Evolutionary conservation across 2,113 vertebrate species (phyloP), one percentile per base, ranked within the genome.

Genomic region (Echinops telfairi): DNA sequence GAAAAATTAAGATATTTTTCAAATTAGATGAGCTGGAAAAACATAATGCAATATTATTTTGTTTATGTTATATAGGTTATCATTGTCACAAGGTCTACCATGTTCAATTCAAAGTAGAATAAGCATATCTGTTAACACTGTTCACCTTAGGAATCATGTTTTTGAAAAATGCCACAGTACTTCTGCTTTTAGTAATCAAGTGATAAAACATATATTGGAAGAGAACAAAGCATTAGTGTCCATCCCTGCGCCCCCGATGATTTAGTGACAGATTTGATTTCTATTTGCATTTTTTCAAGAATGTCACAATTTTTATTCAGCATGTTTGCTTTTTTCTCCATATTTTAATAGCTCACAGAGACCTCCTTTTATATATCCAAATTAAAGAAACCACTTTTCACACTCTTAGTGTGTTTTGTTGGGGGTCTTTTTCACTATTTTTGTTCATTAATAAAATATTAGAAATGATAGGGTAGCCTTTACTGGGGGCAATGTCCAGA

Each of bases 311-410:
- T 95, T 95, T 95, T 90, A 40, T 71, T 77, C 11, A 89, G 47
- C 25, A 58, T 86, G 11, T 92, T 85, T 94, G 79, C 88, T 92
- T 92, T 96, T 92, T 91, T 82, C 68, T 94, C 29, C 27, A 53
- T 88, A 83, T 9, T 84, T 91, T 66, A 92, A 40, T 95, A 92
- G 85, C 73, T 94, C 68, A 92, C 6, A 93, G 76, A 95, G 38
- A 81, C 57, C 57, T 75, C 23, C 15, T 76, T 91, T 95, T 87
- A 25, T 95, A 68, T 15, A 33, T 23, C n/a, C 78, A 78, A 43
- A 78, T 31, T 92, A n/a, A 91, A 91, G 58, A 64, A 40, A 95
- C 27, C 64, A 40, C 71, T 75, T 94, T 96, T 58, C 3, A 93
- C 15, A 57, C 70, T 76, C 43, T 47, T 79, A n/a, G 22, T 89